Conservation (phyloP, 1,140 invertebrate species). For the Aphis craccivora region DNA sequence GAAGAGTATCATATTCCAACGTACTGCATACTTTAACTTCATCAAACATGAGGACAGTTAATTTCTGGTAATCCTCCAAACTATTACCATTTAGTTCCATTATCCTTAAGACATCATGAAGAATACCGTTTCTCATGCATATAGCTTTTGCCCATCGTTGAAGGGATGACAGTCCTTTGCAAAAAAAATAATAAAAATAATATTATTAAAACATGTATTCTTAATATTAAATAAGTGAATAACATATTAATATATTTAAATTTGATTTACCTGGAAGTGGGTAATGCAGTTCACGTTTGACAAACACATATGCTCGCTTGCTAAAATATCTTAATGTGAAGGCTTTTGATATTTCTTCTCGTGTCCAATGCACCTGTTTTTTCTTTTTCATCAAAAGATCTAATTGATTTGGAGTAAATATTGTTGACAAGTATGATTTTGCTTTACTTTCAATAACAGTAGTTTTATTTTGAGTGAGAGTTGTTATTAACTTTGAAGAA, state of each 20-base stretch:
- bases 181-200: too few relatives aligned
- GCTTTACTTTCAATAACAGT: not conserved
- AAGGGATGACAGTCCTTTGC: not conserved
- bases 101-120: not conserved
- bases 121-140: not conserved
- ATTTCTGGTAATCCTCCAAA: not conserved
- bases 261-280: not conserved
- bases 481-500: not conserved
- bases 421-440: not conserved
- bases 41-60: not conserved
- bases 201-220: not conserved
- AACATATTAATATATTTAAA: not conserved
- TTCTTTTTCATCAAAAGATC: not conserved
- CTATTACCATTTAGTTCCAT: not conserved
- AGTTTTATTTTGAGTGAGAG: not conserved
- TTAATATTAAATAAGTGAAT: too few relatives aligned
- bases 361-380: not conserved
- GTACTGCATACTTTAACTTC: not conserved
- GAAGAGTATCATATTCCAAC: not conserved
- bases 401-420: not conserved
- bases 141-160: not conserved
- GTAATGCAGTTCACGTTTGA: not conserved
- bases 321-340: constrained; percentile 3
- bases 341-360: not conserved
- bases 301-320: not conserved